Evolutionary conservation across 1,140 invertebrate species (phyloP), one percentile per base, ranked within the genome.

Genomic region (Littorina saxatilis): DNA sequence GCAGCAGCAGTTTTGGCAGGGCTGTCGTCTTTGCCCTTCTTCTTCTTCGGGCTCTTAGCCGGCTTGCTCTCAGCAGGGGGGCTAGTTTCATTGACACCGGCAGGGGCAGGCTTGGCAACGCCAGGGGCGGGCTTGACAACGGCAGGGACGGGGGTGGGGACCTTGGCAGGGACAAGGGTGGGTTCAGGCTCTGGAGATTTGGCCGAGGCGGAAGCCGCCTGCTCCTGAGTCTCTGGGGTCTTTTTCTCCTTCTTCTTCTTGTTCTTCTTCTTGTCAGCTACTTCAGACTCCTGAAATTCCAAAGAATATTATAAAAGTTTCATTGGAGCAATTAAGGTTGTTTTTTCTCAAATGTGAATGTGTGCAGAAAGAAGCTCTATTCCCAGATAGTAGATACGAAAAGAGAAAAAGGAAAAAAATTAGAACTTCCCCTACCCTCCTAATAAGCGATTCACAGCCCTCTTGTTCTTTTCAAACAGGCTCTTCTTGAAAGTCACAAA

Each of bases 231-330:
- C 63, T 29, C 72, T 47, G 23, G n/a, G 39, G 78, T 27, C 61
- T 83, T 83, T 35, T 78, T 81, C 1, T 83, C 74, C 37, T 83
- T 80, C 74, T 83, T 83, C 20, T 61, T 79, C 39, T 81, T 83
- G 61, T 68, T 83, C 40, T 80, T 81, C 72, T 83, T 83, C 29
- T 37, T 78, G 20, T 39, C 37, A 9, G 35, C 39, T 37, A 43
- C 61, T 15, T 76, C 82, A 27, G 20, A 50, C 17, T 82, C 81
- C 81, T 82, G 52, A 17, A 20, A 78, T 11, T 58, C 55, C 39
- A 15, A 72, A 43, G 13, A n/a, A n/a, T n/a, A n/a, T n/a, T n/a
- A n/a, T n/a, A n/a, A n/a, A n/a, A n/a, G n/a, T n/a, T n/a, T n/a
- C n/a, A n/a, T n/a, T n/a, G n/a, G n/a, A n/a, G n/a, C n/a, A n/a